Evolutionary conservation across 2,888 invertebrate genomes (phyloP), one percentile per base, ranked within the genome.

Genomic region (Trichacis sp.): DNA sequence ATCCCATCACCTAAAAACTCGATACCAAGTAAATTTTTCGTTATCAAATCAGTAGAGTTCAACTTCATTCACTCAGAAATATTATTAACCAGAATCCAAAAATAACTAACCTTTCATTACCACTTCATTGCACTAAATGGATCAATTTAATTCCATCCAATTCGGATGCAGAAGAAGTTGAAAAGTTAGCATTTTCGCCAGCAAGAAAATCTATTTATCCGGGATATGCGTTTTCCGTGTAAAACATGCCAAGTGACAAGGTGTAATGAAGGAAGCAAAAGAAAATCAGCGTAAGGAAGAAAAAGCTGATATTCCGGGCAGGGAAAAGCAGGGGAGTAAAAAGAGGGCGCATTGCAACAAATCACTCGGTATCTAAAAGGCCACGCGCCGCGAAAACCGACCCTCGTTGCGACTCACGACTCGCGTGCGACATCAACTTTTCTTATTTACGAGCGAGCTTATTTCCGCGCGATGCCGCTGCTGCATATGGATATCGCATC

Each of bases 381-480:
- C 72, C 71, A 73, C 72, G 70, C 68, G 73, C 43, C 42, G 24
- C 53, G 33, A 36, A 49, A 19, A 5, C 48, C 43, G 36, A 36
- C 53, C 53, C 46, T 47, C 47, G 20, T 52, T 47, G 11, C 30
- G 33, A 46, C 30, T 29, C 30, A 17, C 49, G 17, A 49, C 29
- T 38, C 36, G 38, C 18, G 19, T 15, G 14, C 36, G 50, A 58
- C 70, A 70, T 70, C 69, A 75, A 75, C 73, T 74, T 75, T 75
- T 73, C 71, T 75, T 75, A 74, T 75, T 75, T 74, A 75, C 73
- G 75, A 74, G 66, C 72, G 49, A 74, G 74, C 75, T 75, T 75
- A 75, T 74, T 75, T 74, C 73, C 70, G 72, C 69, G 65, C 71
- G 66, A 71, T 70, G 68, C 71, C 43, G 9, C 46, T 14, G 46